A percentile compares a stretch with the other conserved stretches of the same genome.
phyloP scores from a whole-genome alignment of 37 sponge, comb jelly and placozoan species.

The Lycopodina hypogea region DNA sequence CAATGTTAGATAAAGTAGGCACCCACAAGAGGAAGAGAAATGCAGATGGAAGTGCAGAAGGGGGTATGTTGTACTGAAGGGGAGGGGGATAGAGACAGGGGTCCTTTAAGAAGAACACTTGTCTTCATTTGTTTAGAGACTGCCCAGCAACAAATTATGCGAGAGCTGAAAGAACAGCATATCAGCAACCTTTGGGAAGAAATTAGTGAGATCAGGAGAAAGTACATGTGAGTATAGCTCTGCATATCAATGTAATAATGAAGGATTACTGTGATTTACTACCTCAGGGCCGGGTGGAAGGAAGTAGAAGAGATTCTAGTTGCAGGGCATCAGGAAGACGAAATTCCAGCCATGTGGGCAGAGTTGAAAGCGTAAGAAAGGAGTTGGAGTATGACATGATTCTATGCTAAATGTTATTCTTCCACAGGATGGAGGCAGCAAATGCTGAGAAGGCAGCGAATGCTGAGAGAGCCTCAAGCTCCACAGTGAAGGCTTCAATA shows the following conservation, averaged over 20 bases:
- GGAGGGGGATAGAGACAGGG: neutral
- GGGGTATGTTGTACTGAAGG: neutral
- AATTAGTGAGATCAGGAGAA: conserved; percentile 42
- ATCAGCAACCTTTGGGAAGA: conserved; percentile 62
- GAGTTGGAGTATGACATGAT: too few species aligned
- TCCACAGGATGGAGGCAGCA: too few species aligned
- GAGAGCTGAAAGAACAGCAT: conserved; percentile 76
- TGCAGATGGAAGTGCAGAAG: conserved; percentile 24
- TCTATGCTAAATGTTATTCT: too few species aligned
- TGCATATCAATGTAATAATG: neutral
- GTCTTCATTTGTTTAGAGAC: conserved; percentile 51
- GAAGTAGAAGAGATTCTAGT: conserved; percentile 70
- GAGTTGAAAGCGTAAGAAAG: conserved; percentile 61
- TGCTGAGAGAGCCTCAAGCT: neutral
- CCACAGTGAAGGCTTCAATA: too few species aligned
- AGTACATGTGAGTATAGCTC: conserved; percentile 52
- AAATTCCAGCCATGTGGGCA: conserved; percentile 65
- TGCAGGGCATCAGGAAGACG: conserved; percentile 54
- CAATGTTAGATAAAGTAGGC: conserved; percentile 79
- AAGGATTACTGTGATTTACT: neutral
- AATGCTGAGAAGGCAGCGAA: neutral
- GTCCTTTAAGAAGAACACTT: too few species aligned
- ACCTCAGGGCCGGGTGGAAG: conserved; percentile 42
- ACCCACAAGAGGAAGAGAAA: conserved; percentile 63
- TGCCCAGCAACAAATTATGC: conserved; percentile 78